Percentiles rank a stretch among this genome's conserved stretches.
Conservation (phyloP, 2,888 invertebrate species). For the Ariolimax columbianus region DNA sequence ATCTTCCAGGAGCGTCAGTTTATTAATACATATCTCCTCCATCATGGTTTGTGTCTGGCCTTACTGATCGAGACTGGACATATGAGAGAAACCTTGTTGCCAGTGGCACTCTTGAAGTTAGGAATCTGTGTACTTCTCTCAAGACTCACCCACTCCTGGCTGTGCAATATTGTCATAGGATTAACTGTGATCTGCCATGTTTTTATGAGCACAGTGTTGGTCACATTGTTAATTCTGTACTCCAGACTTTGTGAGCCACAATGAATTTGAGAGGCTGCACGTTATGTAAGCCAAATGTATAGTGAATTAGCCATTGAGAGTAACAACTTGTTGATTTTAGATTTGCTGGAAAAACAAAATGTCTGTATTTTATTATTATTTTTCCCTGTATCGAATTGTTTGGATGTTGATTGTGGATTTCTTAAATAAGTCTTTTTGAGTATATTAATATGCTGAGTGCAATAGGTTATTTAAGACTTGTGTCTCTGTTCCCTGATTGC, state of each 20-base stretch:
- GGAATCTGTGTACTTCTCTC: neutral
- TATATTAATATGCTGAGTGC: neutral
- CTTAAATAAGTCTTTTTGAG: neutral
- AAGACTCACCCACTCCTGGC: constrained; percentile 31
- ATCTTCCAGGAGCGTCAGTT: neutral
- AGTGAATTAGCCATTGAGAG: neutral
- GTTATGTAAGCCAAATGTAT: neutral
- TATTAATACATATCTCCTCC: neutral
- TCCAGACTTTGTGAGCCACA: neutral
- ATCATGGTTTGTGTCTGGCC: too few relatives aligned
- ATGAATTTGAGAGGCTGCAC: neutral
- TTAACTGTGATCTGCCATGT: constrained; percentile 48
- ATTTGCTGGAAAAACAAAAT: neutral
- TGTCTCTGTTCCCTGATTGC: neutral
- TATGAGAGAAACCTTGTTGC: neutral
- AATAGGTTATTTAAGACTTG: neutral
- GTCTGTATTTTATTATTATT: neutral
- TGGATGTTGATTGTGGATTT: neutral
- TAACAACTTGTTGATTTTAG: neutral
- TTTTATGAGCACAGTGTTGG: neutral
- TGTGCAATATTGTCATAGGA: constrained; percentile 49
- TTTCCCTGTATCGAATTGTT: neutral
- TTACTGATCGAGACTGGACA: neutral
- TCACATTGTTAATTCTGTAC: neutral
- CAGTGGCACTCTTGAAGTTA: neutral